Evolutionary conservation across 2,113 vertebrate species (phyloP), one percentile per base, ranked within the genome.

Genomic region (Tenrec ecaudatus): DNA sequence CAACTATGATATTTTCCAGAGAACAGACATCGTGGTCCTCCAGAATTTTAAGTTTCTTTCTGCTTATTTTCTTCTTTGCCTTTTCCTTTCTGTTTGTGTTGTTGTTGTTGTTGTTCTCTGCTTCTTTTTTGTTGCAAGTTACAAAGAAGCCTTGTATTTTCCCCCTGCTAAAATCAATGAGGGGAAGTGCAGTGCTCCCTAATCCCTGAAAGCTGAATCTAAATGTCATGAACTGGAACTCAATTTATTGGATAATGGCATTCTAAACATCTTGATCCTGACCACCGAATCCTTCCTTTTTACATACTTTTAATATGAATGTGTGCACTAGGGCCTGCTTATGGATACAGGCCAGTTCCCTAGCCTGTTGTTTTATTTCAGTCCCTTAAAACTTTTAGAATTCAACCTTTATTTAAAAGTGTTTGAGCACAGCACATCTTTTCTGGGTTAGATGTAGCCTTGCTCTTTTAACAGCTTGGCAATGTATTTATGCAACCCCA

Each of bases 201-300:
- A 75, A 22, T 33, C 47, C 53, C 68, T 95, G 88, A 79, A 85
- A 92, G 83, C 10, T 66, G 57, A 85, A 60, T 90, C 86, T 89
- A 87, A 33, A 38, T 68, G 78, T 93, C 68, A 57, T 78, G 57
- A 90, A 69, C 86, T 88, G 86, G 75, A 96, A 85, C 3, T 92
- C 36, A 82, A 69, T 71, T 89, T 14, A 66, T 60, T 58, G 16
- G 66, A 83, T 86, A 90, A 95, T 81, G 82, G 85, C 91, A 95
- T 29, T 94, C 92, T 88, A 62, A n/a, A 43, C 93, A 53, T 90
- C 68, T 92, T 90, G 83, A 89, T 88, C 62, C 86, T 43, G 22
- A 92, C 86, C 83, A 86, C 71, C 62, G 88, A 95, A 86, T 64
- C 86, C 60, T 68, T 31, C 47, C 58, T 86, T 17, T 88, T 78